Evolutionary conservation across 2,797 vertebrate genomes (phyloP), one percentile per base, ranked within the genome.

Genomic region (Notoglanidium macrostoma): DNA sequence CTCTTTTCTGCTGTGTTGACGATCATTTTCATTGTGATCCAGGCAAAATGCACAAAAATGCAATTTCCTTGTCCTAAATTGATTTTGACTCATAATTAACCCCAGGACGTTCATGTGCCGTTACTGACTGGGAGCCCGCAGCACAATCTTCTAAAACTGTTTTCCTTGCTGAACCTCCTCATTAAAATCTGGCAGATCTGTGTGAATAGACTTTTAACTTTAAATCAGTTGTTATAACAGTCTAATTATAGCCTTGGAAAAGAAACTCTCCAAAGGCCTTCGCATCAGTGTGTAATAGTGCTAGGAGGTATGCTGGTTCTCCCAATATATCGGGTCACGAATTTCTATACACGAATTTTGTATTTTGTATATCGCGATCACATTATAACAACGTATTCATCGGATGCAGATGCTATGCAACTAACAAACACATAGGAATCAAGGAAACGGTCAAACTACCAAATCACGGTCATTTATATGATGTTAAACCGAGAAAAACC

Each of bases 11-110:
- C 77, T 40, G 35, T 21, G 84, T n/a, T 55, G 59, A 86, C 63
- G 57, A 84, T 84, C 32, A 74, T 46, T 77, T 73, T 88, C 84
- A 87, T 83, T 84, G 83, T 84, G 82, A 83, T 86, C 70, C 46
- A 83, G 63, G 79, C 51, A 32, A 73, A 70, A 46, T 19, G 83
- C 88, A 87, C 78, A 83, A 54, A 87, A 87, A 72, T 68, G 80
- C 46, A n/a, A 91, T 87, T 89, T 82, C 67, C 17, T 67, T 72
- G 35, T 63, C 76, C 83, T 82, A 90, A 88, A 89, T 87, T 32
- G 81, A 89, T 90, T 81, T 88, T 90, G 82, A 89, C 78, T 88
- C 70, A 87, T 91, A 92, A 92, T 92, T 90, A 91, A 92, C 86
- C 85, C 83, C 46, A 70, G 82, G 46, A 49, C 59, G 46, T 57